These are phyloP conservation scores for Huso huso DNA, from an alignment of 2,797 vertebrate species.

Conservation along the genomic window DNA sequence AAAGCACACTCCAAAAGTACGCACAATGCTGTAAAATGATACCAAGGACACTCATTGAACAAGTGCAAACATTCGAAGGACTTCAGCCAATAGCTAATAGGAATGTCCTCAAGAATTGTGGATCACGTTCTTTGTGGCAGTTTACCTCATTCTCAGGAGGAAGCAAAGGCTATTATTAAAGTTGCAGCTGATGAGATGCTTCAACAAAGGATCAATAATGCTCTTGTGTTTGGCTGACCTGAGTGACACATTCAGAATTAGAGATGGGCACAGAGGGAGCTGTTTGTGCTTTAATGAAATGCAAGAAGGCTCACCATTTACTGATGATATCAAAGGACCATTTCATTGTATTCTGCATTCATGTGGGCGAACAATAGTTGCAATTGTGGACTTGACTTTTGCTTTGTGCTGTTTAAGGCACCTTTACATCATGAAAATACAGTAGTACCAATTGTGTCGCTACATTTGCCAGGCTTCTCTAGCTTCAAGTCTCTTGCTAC, in stretches of 20 bases:
- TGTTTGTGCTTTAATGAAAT: constrained; percentile 27
- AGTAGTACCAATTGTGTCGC: too few relatives aligned
- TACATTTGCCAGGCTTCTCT: too few relatives aligned
- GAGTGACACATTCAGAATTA: constrained; percentile 26
- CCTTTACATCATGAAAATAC: too few relatives aligned
- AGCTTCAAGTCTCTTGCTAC: too few relatives aligned
- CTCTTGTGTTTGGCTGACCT: constrained; percentile 17
- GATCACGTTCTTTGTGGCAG: not conserved
- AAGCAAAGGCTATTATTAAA: constrained; percentile 28
- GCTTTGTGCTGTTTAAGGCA: too few relatives aligned
- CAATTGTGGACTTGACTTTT: constrained; percentile 27
- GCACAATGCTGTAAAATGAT: too few relatives aligned
- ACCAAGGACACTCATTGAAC: too few relatives aligned
- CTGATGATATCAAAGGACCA: constrained; percentile 28
- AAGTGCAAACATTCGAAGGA: not conserved
- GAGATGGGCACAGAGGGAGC: constrained; percentile 5
- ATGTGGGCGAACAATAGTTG: constrained; percentile 25
- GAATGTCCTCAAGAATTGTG: not conserved
- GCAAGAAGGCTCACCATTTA: constrained; percentile 25
- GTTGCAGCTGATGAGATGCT: constrained; percentile 25
- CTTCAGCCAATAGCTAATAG: not conserved
- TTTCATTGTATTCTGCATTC: constrained; percentile 16
- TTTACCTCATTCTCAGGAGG: constrained; percentile 17
- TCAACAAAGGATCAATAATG: constrained; percentile 30
- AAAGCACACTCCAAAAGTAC: too few relatives aligned